Percentiles rank a stretch among this genome's conserved stretches.
Evolutionary conservation across 2,888 invertebrate genomes (phyloP).

Genomic region (Andrena fulva): DNA sequence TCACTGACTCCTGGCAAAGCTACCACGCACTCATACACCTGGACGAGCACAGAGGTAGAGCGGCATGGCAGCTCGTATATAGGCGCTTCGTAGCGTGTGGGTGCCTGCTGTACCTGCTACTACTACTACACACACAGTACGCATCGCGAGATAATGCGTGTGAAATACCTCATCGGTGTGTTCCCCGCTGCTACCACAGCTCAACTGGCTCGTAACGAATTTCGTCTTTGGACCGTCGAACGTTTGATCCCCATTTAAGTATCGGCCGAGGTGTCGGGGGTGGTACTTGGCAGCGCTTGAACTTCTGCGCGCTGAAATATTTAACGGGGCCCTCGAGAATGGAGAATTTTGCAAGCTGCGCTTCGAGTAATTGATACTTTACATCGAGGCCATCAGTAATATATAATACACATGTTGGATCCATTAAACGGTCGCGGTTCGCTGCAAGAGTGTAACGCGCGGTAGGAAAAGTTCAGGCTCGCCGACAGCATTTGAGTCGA

Average conservation of each 20-base stretch:
- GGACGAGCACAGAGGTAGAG: conserved; percentile 34
- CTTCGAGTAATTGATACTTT: not conserved
- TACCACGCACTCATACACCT: conserved; percentile 69
- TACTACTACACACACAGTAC: conserved; percentile 1
- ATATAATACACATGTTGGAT: not conserved
- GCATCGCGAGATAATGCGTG: conserved; percentile 61
- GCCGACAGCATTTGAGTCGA: no score
- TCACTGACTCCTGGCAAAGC: conserved; percentile 84
- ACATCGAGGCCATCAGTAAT: conserved; percentile 1
- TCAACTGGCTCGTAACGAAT: conserved; percentile 56
- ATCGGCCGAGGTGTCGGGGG: conserved; percentile 46
- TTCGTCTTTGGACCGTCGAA: conserved; percentile 53
- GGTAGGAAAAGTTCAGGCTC: no score
- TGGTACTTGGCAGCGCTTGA: conserved; percentile 7
- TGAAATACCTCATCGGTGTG: conserved; percentile 53
- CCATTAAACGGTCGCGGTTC: no score
- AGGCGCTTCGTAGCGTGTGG: conserved; percentile 2
- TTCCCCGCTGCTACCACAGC: conserved; percentile 24
- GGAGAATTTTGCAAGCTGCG: not conserved
- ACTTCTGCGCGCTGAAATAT: conserved; percentile 19
- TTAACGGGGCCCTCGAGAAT: conserved; percentile 1
- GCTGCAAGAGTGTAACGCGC: no score
- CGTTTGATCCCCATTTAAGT: conserved; percentile 52
- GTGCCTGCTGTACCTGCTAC: conserved; percentile 25
- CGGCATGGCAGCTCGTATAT: conserved; percentile 30